Base-by-base conservation (phyloP, 2,797 vertebrate species). In the Synaphobranchus kaupii region DNA sequence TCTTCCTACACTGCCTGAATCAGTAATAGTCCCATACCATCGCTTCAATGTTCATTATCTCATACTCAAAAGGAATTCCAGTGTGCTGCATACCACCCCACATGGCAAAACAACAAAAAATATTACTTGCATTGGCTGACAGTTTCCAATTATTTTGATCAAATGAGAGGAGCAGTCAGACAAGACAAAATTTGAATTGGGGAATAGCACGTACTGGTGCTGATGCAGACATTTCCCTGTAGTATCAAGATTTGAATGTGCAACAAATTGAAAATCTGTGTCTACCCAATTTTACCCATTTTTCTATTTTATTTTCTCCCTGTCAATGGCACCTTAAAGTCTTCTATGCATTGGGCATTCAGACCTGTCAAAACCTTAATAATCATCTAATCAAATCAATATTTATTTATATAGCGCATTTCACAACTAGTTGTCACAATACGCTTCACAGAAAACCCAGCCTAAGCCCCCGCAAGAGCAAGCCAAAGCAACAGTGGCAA, bases 81-180 rank as follows among this genome's bases (percentile, higher is more conserved):
- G 84, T 66, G 10, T 22, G 84, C 20, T 60, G 44, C 17, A 58
- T 1, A 73, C 1, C 86, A 58, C 58, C 86, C 9, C 86, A 83
- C 17, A 34, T 31, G 0, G 47, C n/a, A 87, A 73, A 48, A 66
- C 63, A 83, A 54, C 86, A 83, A 20, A 28, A 71, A 66, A 31
- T 68, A 87, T 44, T 13, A 44, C 63, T 73, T 52, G 78, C 48
- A 63, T 31, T 83, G 63, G 31, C 5, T 39, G 47, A 12, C 60
- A 63, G 81, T 47, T 83, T 71, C 47, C 81, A 83, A 48, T 48
- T 63, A 66, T 60, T 63, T 47, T 48, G 34, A 85, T 60, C 39
- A 48, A 85, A 85, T 47, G 31, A n/a, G 56, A 81, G 39, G 22
- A 85, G 84, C 84, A 85, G 84, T 13, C 58, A 7, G 82, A 84